Percentiles rank a stretch among this genome's conserved stretches.
Evolutionary conservation across 2,888 invertebrate genomes (phyloP).

Genomic region (Drosophila lutescens): DNA sequence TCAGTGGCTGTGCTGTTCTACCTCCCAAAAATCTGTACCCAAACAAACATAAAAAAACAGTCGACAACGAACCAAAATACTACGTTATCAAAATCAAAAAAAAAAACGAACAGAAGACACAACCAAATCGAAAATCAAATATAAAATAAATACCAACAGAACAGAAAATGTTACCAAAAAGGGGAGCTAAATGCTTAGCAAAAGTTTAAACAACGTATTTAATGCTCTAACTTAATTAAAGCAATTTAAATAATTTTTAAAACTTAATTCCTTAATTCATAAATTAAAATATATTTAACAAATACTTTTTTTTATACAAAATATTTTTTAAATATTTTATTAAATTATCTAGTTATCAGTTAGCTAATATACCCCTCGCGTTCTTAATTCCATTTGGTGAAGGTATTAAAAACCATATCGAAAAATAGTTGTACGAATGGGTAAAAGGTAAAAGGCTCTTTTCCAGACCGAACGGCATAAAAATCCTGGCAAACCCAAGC

Average conservation of each 20-base stretch:
- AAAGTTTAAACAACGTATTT: neutral
- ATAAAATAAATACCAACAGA: conserved; percentile 20
- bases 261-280: too few relatives aligned
- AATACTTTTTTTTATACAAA: too few relatives aligned
- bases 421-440: conserved; percentile 31
- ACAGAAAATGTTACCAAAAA: conserved; percentile 12
- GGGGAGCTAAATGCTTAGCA: neutral
- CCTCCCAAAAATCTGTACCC: neutral
- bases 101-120: neutral
- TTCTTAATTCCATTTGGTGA: conserved; percentile 1
- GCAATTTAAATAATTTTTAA: too few relatives aligned
- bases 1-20: conserved; percentile 6
- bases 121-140: conserved; percentile 29
- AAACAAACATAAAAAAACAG: neutral
- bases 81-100: conserved; percentile 1
- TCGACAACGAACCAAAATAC: conserved; percentile 8
- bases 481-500: conserved; percentile 16
- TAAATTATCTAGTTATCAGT: neutral
- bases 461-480: conserved; percentile 12
- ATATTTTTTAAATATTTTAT: too few relatives aligned
- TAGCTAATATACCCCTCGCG: neutral
- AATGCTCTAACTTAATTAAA: neutral
- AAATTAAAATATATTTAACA: neutral
- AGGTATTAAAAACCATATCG: conserved; percentile 40
- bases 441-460: conserved; percentile 25